Conservation (phyloP, 2,113 vertebrate species). For the Candoia aspera region DNA sequence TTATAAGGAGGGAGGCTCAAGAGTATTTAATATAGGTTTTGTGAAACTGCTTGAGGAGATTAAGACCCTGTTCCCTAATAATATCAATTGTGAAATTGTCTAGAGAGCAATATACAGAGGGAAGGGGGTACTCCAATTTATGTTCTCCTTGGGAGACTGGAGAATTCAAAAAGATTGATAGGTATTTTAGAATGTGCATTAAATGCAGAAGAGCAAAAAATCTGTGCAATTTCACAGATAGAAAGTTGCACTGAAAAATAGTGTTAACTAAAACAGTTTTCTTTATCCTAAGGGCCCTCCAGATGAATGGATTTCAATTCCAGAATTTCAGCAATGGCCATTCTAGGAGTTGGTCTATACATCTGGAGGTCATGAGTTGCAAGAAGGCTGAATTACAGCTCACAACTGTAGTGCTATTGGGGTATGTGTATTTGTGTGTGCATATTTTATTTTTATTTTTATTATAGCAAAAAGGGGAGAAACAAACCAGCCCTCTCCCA, state of each 20-base stretch:
- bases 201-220: too few relatives aligned
- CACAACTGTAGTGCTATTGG: neutral
- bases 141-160: too few relatives aligned
- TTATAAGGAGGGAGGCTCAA: neutral
- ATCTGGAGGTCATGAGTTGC: neutral
- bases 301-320: neutral
- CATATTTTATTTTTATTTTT: neutral
- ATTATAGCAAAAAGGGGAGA: neutral
- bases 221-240: neutral
- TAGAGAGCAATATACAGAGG: too few relatives aligned
- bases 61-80: neutral
- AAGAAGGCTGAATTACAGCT: neutral
- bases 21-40: neutral
- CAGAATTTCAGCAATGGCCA: neutral
- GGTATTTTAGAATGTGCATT: too few relatives aligned
- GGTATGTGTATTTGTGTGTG: neutral
- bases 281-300: neutral
- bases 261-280: neutral
- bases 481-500: neutral
- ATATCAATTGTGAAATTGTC: too few relatives aligned
- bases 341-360: neutral
- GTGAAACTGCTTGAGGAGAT: neutral
- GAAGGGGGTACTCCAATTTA: too few relatives aligned
- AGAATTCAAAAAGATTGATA: too few relatives aligned
- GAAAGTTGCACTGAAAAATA: neutral